Evolutionary conservation across 2,888 invertebrate species (phyloP), one percentile per base, ranked within the genome.

Genomic region (Alloscopus bannaensis): DNA sequence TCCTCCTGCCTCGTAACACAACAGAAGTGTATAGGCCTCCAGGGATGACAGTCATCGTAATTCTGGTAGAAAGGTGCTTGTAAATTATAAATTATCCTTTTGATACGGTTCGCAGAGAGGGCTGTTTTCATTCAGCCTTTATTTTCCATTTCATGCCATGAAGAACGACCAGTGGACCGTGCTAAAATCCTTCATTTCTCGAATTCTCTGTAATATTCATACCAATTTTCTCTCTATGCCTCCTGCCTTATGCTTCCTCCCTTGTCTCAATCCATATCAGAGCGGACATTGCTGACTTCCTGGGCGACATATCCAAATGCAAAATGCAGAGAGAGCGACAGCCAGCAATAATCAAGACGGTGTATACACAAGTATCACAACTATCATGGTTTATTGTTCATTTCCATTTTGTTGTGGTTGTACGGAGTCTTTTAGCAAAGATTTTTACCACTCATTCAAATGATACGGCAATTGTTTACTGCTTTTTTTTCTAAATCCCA

Each of bases 41-140:
- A 71, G 79, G 71, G 79, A 79, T 72, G 71, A 72, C 66, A 71
- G 79, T 79, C 75, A 73, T 73, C 73, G 68, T 73, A 64, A 69
- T 78, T 81, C 68, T 81, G 68, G 68, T 64, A 66, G 77, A 75
- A 77, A 81, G 72, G 76, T 81, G 68, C 77, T 77, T 79, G 79
- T 71, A 71, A 79, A 79, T 79, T 79, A 79, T 79, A 79, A 79
- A 79, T 79, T 79, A 79, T 79, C 79, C 79, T 79, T 79, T 71
- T 79, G 79, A 72, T 69, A 79, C 71, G 71, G 79, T 72, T 79
- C 79, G 72, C 52, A 64, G 68, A 77, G 50, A 68, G 47, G 64
- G 55, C 57, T 75, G 59, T 57, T 75, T 66, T 47, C 60, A 76
- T 59, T 70, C 70, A 68, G 65, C 68, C 68, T 76, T 76, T 68